Base-by-base conservation (phyloP, 1,140 invertebrate species). In the Ceratina japonica region DNA sequence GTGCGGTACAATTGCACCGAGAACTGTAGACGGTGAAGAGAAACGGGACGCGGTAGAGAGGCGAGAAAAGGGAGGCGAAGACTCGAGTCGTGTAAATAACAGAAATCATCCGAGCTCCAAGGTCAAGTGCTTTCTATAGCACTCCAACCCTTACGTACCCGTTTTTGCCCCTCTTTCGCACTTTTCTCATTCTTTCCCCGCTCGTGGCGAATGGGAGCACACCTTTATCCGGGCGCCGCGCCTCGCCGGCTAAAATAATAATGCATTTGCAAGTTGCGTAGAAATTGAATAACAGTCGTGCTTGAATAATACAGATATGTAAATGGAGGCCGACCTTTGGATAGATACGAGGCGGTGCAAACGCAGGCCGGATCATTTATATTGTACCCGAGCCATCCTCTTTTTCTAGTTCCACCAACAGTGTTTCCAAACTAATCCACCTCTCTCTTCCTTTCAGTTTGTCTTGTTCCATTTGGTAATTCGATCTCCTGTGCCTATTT, bases 231-330 rank as follows among this genome's bases (percentile, higher is more conserved):
- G 69, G 13, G 16, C 56, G 51, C 51, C 62, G 16, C 61, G 51
- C 56, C 66, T 24, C 83, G 58, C 75, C 78, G 61, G 69, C 76
- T 85, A 80, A 91, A 91, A 90, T 91, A 91, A 90, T 90, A 91
- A 91, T 89, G 88, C 88, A 89, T 90, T 90, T 87, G 89, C 87
- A 88, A 88, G 89, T 88, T 86, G 77, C 86, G 87, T 89, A 88
- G 90, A 90, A 91, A 92, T 92, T 92, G 90, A 91, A 91, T 92
- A 92, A 91, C 88, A 91, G 88, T 87, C 87, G 86, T 85, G 89
- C 85, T 91, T 91, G 90, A 92, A 91, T 92, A 92, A 92, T 91
- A 92, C 86, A 91, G 90, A 89, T 91, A 92, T 91, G 91, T 89
- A 92, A 91, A 92, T 91, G 89, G 75, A 69, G 69, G 64, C 66